A percentile compares a stretch with the other conserved stretches of the same genome.
Evolutionary conservation across 2,113 vertebrate genomes (phyloP).

Genomic region (Prunella himalayana): DNA sequence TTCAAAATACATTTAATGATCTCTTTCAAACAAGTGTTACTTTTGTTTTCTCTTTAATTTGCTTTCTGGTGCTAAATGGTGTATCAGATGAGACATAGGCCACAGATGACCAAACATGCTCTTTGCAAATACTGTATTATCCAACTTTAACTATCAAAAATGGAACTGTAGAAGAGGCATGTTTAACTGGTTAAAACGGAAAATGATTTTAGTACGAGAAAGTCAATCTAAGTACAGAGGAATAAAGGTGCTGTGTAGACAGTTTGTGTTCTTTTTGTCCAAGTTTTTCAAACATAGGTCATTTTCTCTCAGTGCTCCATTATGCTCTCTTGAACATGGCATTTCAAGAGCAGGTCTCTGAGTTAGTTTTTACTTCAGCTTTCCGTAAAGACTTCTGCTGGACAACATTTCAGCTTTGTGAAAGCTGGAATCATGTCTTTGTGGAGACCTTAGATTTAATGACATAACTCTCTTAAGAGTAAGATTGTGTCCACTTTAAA

Average conservation of each 20-base stretch:
- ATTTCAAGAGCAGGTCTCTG: conserved; percentile 57
- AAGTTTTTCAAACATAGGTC: conserved; percentile 52
- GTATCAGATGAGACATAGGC: conserved; percentile 73
- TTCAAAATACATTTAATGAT: conserved; percentile 99
- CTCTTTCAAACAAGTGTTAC: conserved; percentile 85
- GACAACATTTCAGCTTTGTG: conserved; percentile 29
- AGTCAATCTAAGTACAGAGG: conserved; percentile 80
- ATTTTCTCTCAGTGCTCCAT: conserved; percentile 49
- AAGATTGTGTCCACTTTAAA: conserved; percentile 74
- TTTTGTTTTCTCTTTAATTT: conserved; percentile 78
- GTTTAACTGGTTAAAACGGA: conserved; percentile 86
- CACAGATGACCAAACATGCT: conserved; percentile 83
- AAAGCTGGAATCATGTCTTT: conserved; percentile 61
- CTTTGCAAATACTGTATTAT: conserved; percentile 81
- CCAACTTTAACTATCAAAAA: conserved; percentile 83
- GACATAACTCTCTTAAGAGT: conserved; percentile 61
- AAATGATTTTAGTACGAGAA: conserved; percentile 85
- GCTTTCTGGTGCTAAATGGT: conserved; percentile 79
- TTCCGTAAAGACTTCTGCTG: conserved; percentile 39
- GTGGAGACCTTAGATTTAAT: conserved; percentile 56
- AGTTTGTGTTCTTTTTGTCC: conserved; percentile 53
- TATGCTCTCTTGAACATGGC: conserved; percentile 32
- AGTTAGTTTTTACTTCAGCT: conserved; percentile 26
- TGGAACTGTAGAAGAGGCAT: conserved; percentile 84
- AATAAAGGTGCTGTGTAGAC: conserved; percentile 75